Evolutionary conservation across 2,797 vertebrate species (phyloP).

Genomic region (Melanotaenia nigrans): DNA sequence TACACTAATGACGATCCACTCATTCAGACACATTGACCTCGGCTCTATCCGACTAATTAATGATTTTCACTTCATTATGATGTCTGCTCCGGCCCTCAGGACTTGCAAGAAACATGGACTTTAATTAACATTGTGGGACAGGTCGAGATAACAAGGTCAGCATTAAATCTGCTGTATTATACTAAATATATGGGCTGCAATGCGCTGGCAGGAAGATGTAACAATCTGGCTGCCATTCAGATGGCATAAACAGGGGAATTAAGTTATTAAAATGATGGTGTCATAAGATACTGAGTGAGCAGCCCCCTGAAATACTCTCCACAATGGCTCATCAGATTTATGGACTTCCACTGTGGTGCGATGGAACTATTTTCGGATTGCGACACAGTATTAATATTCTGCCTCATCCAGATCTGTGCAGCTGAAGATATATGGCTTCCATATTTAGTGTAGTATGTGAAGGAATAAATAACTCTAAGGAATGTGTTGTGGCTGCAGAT

Average conservation of each 20-base stretch:
- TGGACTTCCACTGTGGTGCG: conserved; percentile 35
- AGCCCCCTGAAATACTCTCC: neutral
- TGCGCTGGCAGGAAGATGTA: neutral
- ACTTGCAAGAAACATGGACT: conserved; percentile 24
- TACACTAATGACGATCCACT: conserved; percentile 16
- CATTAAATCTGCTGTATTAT: neutral
- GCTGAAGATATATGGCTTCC: conserved; percentile 43
- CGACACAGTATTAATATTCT: conserved; percentile 53
- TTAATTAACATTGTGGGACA: conserved; percentile 33
- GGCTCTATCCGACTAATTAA: conserved; percentile 35
- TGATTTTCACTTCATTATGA: conserved; percentile 29
- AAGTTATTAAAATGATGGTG: neutral
- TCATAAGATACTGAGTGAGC: conserved; percentile 6
- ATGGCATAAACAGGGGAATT: neutral
- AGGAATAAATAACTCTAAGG: conserved; percentile 38
- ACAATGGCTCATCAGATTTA: conserved; percentile 45
- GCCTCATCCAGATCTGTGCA: conserved; percentile 30
- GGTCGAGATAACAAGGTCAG: conserved; percentile 29
- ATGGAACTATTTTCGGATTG: conserved; percentile 57
- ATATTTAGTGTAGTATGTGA: conserved; percentile 37
- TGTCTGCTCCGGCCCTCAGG: conserved; percentile 4
- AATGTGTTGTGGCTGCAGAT: conserved; percentile 22
- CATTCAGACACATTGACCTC: conserved; percentile 45
- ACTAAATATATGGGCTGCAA: neutral
- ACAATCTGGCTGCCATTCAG: neutral